Base-by-base conservation (phyloP, 2,797 vertebrate species). In the Cynodonichthys magdalenae region DNA sequence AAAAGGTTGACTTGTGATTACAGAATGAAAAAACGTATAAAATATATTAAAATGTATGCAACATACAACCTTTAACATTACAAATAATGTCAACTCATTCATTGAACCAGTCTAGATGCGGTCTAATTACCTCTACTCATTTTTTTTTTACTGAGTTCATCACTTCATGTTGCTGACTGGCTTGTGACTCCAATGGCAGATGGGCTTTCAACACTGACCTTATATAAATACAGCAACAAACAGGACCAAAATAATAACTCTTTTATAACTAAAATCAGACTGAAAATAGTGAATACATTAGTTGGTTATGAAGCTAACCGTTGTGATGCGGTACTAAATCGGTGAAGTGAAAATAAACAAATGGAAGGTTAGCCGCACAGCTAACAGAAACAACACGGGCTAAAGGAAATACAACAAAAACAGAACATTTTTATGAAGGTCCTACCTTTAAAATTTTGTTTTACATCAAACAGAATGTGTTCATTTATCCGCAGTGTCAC, bases 331-430 rank as follows among this genome's bases (percentile, higher is more conserved):
- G 15, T 4, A 1, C 15, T 15, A 53, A 49, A 24, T 42, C 1
- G 44, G 15, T 12, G 3, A 3, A 1, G 31, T 34, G 7, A 10
- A 34, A 9, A 8, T 10, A 9, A 10, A 8, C 79, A 71, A 77
- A 69, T 64, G 34, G 11, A 0, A 6, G 39, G 52, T 80, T 90
- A 89, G 79, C 88, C 24, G 47, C 18, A 27, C 7, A 27, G 89
- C 89, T 90, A 90, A 78, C 63, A 55, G 56, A 42, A 63, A 63
- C 17, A 72, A 52, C 65, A 52, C 65, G 64, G 57, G 62, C 66
- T 64, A 36, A 10, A n/a, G 57, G 39, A 17, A 39, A n/a, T 57
- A 59, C 5, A 48, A 65, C 53, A 48, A 66, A 61, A 77, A 71
- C 55, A 69, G 41, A 15, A 9, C 51, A 7, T 50, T 31, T 58